Evolutionary conservation across 2,113 vertebrate genomes (phyloP), one percentile per base, ranked within the genome.

Genomic region (Lepisosteus oculatus): DNA sequence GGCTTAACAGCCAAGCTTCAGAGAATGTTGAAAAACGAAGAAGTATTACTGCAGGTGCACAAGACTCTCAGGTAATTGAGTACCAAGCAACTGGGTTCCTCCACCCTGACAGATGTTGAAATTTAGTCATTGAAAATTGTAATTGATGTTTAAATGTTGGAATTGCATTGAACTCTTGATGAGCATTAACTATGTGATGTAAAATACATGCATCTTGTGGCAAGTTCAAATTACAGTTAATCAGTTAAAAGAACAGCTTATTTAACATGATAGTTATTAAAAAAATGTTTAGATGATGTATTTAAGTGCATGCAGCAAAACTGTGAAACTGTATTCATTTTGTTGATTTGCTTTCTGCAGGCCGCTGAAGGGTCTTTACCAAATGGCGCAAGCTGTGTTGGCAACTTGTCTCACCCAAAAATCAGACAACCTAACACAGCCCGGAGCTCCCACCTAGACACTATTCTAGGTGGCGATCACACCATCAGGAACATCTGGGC

Each of bases 401-500:
- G 88, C 67, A 87, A 84, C 71, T 85, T 85, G 6, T 84, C 90
- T 73, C 79, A 80, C 0, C 91, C 84, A 0, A 51, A 83, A 0
- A 75, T 86, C 1, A 61, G 78, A 42, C 86, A 92, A 64, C 85
- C 87, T 3, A 89, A 81, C 76, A 85, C 91, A 4, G 87, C 90
- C 17, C 79, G 84, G 55, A 89, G 86, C 11, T 77, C 93, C 0
- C 79, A 92, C 1, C 72, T 93, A 3, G 82, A 93, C 71, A 84
- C 87, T 6, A 88, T 93, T 9, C 81, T 95, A 4, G 89, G 90
- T 56, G 91, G 85, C 0, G 79, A 91, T 6, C 79, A 85, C 2
- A 79, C 91, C 0, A n/a, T 93, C 56, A 85, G 93, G 72, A 96
- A 93, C 83, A 96, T 97, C 82, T 98, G 97, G 96, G 94, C 94